Base-by-base conservation (phyloP, 2,888 invertebrate genomes). In the Leptura quadrifasciata region DNA sequence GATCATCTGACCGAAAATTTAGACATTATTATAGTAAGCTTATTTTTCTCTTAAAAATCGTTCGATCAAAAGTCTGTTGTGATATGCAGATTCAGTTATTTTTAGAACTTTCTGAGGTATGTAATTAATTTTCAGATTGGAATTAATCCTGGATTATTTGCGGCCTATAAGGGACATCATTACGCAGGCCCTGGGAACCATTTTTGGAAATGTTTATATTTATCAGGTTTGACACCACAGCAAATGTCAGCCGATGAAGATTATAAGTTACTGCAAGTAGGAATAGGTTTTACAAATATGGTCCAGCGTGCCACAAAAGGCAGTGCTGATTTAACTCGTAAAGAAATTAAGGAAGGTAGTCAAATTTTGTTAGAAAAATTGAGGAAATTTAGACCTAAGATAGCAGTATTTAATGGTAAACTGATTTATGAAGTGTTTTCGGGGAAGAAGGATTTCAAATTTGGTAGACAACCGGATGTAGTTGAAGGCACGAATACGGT, bases 101-200 rank as follows among this genome's bases (percentile, higher is more conserved):
- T 21, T 57, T 57, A 9, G 20, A 31, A 0, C 1, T 61, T 63
- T 27, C 6, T 58, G 2, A n/a, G 52, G n/a, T 15, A 47, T 24
- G 47, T 2, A 35, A 20, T 61, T 63, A 55, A 2, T 75, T 89
- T 90, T 74, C 91, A 98, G 98, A 96, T 99, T 91, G 98, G 98
- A 82, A 98, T 98, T 85, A 99, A 99, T 92, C 98, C 98, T 12
- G 98, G 98, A 1, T 91, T 98, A 86, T 97, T 97, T 91, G 98
- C 98, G 82, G 98, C 98, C 80, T 98, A 97, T 91, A 97, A 98
- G 90, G 98, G 98, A 2, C 98, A 98, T 90, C 98, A 99, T 90
- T 99, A 99, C 91, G 98, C 98, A 71, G 98, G 98, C 69, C 98
- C 98, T 61, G 98, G 98, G 61, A 99, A 99, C 91, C 99, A 99